Conservation (phyloP, 2,797 vertebrate genomes). For the Chelon auratus region DNA sequence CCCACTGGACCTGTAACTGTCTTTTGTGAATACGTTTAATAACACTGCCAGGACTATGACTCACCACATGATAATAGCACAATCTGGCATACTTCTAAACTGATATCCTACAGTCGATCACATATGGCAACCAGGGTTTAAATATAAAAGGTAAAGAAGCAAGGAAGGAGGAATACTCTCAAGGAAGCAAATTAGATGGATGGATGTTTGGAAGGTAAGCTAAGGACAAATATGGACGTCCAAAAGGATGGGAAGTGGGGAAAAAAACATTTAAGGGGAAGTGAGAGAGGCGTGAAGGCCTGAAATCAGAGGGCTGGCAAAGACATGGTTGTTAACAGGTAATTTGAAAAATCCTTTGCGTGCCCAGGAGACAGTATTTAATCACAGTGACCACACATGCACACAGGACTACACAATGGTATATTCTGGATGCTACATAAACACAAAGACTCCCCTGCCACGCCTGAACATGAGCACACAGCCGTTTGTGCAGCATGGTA, state of each 20-base stretch:
- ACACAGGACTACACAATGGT: not conserved
- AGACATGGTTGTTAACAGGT: constrained; percentile 38
- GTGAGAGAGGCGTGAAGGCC: not conserved
- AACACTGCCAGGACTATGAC: not conserved
- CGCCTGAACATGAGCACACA: not conserved
- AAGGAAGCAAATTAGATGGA: not conserved
- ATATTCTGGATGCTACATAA: not conserved
- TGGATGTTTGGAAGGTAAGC: not conserved
- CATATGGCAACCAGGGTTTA: not conserved
- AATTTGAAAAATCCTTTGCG: constrained; percentile 39
- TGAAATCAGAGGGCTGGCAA: constrained; percentile 22
- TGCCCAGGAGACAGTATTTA: constrained; percentile 46
- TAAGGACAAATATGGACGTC: not conserved
- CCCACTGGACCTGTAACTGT: too few species aligned
- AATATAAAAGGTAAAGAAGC: not conserved
- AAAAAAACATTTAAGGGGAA: not conserved
- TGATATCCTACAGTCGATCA: not conserved
- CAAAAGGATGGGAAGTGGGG: too few species aligned
- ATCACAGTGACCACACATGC: constrained; percentile 38
- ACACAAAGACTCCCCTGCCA: not conserved
- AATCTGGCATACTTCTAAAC: not conserved
- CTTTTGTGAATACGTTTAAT: too few species aligned
- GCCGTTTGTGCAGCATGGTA: not conserved
- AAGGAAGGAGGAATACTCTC: not conserved
- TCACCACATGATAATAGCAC: not conserved